Base-by-base conservation (phyloP, 23 tunicate genomes). In the Styela plicata region DNA sequence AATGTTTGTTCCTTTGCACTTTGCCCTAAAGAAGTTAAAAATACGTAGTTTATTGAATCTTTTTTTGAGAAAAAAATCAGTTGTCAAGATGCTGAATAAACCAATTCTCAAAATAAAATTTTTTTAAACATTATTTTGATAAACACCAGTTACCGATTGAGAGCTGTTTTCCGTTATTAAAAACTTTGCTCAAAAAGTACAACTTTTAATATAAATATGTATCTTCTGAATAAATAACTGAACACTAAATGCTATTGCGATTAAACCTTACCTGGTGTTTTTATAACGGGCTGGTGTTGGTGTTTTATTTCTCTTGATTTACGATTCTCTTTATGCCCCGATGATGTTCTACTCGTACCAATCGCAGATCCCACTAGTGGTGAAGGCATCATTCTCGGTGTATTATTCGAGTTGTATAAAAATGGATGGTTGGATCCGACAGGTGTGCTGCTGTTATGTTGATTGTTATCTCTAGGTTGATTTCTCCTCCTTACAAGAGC, bases 331-430 rank as follows among this genome's bases (percentile, higher is more conserved):
- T 34, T 18, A 30, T 71, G 34, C 29, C 57, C 57, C 13, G 57
- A 44, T 13, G 57, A 44, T 44, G 57, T 44, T 7, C 77, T 5
- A 71, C 29, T 31, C 37, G 77, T 21, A 3, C 17, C 17, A 32
- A 28, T 34, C 5, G 77, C 26, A 3, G 77, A 71, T 31, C 36
- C 24, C 36, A 71, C 77, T 22, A 71, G 77, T 21, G 77, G 77
- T 17, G 77, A 71, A 31, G 77, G 77, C 77, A 71, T 71, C 77
- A 71, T 28, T 71, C 77, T 27, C 24, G 77, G 77, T 3, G 77
- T 34, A 36, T 71, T 71, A 17, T 71, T 34, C 5, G 77, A 33
- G 35, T 71, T 34, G 35, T 34, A 30, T 3, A 71, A 17, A 32
- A 71, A 71, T 5, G 77, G 77, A 17, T 71, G 77, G 3, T 33